Evolutionary conservation across 2,888 invertebrate species (phyloP).

Genomic region (Girardia tigrina): DNA sequence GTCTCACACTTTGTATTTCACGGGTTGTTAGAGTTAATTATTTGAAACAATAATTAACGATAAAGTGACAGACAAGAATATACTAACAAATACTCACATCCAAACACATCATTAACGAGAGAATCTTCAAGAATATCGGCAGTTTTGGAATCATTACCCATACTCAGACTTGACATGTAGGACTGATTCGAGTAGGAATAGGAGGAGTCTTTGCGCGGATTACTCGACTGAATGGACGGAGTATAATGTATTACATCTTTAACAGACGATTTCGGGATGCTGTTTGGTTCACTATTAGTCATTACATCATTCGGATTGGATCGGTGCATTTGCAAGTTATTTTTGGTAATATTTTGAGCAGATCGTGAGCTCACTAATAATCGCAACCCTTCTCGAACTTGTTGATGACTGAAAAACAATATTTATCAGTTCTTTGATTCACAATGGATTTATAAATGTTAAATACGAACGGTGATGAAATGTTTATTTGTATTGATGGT

Average conservation of each 20-base stretch:
- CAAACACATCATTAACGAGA: neutral
- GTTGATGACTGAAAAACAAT: neutral
- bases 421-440: too few species aligned
- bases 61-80: neutral
- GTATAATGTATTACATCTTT: neutral
- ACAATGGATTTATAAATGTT: too few species aligned
- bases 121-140: neutral
- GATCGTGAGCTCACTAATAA: neutral
- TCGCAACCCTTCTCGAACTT: slow-evolving; percentile 8
- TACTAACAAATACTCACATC: neutral
- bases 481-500: too few species aligned
- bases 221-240: neutral
- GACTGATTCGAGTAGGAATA: neutral
- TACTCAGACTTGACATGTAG: neutral
- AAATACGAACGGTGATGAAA: too few species aligned
- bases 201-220: neutral
- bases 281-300: neutral
- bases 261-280: neutral
- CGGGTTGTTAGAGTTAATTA: too few species aligned
- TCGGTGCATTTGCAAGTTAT: neutral
- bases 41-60: neutral
- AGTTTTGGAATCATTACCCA: neutral
- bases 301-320: neutral
- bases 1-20: too few species aligned
- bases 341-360: slow-evolving; percentile 1